Conservation (phyloP, 2,113 vertebrate genomes). For the Lagopus leucura region DNA sequence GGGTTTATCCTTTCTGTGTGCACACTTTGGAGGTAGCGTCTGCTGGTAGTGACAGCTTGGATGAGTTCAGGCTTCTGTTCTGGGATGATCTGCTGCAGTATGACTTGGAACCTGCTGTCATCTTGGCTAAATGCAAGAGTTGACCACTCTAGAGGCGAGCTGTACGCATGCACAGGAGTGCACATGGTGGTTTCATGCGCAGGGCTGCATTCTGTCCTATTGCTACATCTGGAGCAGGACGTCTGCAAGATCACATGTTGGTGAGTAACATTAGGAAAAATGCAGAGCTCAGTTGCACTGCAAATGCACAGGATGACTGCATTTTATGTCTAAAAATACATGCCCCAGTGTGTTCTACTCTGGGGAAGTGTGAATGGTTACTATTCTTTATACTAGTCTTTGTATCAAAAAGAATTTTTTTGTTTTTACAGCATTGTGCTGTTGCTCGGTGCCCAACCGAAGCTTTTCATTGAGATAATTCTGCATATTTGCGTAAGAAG, state of each 20-base stretch:
- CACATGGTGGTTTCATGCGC: background rate
- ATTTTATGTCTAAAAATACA: background rate
- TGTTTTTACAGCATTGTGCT: background rate
- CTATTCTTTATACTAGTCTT: background rate
- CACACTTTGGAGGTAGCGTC: accelerated
- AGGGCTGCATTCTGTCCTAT: slow-evolving; percentile 17
- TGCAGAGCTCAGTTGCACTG: slow-evolving; percentile 29
- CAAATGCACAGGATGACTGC: background rate
- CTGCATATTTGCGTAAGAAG: background rate
- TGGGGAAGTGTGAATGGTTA: background rate
- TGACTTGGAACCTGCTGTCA: slow-evolving; percentile 11
- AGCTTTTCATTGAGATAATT: background rate
- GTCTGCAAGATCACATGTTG: slow-evolving; percentile 56
- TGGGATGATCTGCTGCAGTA: slow-evolving; percentile 14
- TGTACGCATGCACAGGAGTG: slow-evolving; percentile 21
- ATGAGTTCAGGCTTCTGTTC: slow-evolving; percentile 24
- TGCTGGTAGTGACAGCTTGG: background rate
- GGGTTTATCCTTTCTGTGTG: background rate
- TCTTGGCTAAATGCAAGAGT: slow-evolving; percentile 28
- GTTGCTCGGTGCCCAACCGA: background rate
- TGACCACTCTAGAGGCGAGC: background rate
- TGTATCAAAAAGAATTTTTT: background rate
- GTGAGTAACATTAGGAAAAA: slow-evolving; percentile 60
- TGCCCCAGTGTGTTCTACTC: background rate
- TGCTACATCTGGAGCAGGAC: slow-evolving; percentile 59